Conservation (phyloP, 2,888 invertebrate genomes). For the Argyresthia goedartella region DNA sequence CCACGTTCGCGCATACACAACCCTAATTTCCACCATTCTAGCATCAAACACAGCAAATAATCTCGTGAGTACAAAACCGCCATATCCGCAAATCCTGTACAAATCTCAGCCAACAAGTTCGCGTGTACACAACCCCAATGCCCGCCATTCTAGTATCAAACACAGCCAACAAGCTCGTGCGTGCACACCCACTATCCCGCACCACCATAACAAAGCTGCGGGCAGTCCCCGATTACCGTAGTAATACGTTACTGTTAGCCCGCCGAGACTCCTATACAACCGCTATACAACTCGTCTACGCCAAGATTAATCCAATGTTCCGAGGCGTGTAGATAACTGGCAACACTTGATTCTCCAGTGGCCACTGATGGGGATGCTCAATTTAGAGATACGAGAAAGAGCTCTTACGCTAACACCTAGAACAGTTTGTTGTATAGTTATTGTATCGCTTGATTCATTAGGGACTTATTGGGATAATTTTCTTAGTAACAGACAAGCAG, state of each 20-base stretch:
- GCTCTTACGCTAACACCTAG: background rate
- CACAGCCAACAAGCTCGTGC: too few relatives aligned
- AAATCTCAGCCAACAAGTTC: too few relatives aligned
- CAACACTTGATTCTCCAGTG: constrained; percentile 34
- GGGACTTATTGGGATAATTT: too few relatives aligned
- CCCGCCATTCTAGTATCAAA: too few relatives aligned
- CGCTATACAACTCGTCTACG: background rate
- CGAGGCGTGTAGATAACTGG: constrained; percentile 15
- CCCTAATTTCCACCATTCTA: too few relatives aligned
- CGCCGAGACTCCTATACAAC: constrained; percentile 15
- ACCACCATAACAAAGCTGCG: constrained; percentile 14
- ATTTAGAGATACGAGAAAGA: constrained; percentile 34
- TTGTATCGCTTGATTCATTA: background rate
- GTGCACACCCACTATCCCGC: too few relatives aligned
- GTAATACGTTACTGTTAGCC: constrained; percentile 31
- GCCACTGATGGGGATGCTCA: constrained; percentile 38
- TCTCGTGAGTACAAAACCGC: too few relatives aligned
- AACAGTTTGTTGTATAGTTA: background rate
- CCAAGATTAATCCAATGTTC: constrained; percentile 4
- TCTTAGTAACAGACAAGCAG: too few relatives aligned
- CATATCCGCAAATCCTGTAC: too few relatives aligned
- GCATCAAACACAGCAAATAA: too few relatives aligned
- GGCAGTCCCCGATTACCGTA: constrained; percentile 23
- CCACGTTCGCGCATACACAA: too few relatives aligned
- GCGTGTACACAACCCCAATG: too few relatives aligned